Conservation (phyloP, 92 coral and sea anemone species). For the Siderastrea radians region DNA sequence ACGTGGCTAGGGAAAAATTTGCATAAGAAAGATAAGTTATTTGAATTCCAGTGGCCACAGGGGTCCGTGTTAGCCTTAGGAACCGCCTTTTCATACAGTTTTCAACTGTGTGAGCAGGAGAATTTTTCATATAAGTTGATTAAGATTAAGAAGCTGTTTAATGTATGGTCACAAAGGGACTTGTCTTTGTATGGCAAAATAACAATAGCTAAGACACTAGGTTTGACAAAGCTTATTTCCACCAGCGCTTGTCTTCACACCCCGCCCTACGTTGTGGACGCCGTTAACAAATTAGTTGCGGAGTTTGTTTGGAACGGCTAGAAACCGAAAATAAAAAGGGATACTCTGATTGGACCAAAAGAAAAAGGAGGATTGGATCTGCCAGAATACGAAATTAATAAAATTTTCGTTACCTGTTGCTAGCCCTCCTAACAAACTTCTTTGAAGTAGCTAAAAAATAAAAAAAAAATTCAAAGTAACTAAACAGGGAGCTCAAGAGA, state of each 20-base stretch:
- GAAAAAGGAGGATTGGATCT: neutral
- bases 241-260: neutral
- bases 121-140: no score
- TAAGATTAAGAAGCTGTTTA: neutral
- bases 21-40: neutral
- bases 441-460: slow-evolving; percentile 57
- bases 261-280: neutral
- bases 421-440: slow-evolving; percentile 60
- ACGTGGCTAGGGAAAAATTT: neutral
- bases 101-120: neutral
- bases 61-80: neutral
- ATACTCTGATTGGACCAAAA: neutral
- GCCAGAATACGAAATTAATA: neutral
- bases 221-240: neutral
- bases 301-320: slow-evolving; percentile 37
- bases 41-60: neutral
- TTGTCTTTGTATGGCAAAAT: neutral
- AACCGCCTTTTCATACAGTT: neutral
- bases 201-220: neutral
- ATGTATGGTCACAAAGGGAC: neutral
- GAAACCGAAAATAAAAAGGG: slow-evolving; percentile 35
- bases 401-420: slow-evolving; percentile 39
- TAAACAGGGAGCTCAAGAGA: neutral
- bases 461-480: neutral
- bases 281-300: neutral